A percentile compares a stretch with the other conserved stretches of the same genome.
These are phyloP conservation scores for Chironex yamaguchii DNA, from an alignment of 30 jellyfish, hydroid and myxozoan genomes.

Conservation along the genomic window DNA sequence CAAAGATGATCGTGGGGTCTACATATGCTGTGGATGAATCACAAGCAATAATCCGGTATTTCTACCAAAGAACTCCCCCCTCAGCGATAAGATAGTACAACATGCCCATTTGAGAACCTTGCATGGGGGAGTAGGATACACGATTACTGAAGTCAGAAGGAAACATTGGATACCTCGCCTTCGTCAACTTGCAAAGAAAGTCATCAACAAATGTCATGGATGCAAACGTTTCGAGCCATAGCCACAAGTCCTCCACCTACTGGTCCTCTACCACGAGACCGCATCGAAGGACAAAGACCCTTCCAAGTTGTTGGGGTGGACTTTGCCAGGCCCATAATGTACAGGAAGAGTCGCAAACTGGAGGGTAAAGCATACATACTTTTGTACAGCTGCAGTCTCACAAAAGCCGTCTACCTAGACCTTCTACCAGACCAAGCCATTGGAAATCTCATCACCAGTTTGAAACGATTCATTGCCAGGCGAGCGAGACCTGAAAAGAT, in stretches of 20 bases:
- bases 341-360: neutral
- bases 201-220: constrained; percentile 24
- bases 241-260: constrained; percentile 19
- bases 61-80: too few relatives aligned
- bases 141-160: constrained; percentile 18
- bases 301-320: constrained; percentile 32
- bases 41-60: too few relatives aligned
- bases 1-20: too few relatives aligned
- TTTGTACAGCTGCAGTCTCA: constrained; percentile 64
- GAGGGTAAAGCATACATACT: constrained; percentile 61
- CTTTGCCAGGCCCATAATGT: constrained; percentile 37
- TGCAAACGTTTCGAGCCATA: constrained; percentile 45
- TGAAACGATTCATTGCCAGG: constrained; percentile 59
- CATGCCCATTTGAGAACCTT: neutral
- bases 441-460: constrained; percentile 46
- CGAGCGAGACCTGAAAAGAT: constrained; percentile 70
- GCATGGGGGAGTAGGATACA: constrained; percentile 6
- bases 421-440: constrained; percentile 51
- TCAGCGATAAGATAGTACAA: constrained; percentile 14
- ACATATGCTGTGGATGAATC: too few relatives aligned
- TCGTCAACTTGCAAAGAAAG: constrained; percentile 17
- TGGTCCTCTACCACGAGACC: constrained; percentile 26
- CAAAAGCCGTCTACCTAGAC: constrained; percentile 62
- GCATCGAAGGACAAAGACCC: constrained; percentile 10
- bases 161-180: too few relatives aligned